Base-by-base conservation (phyloP, 2,888 invertebrate species). In the Mythimna pallens region DNA sequence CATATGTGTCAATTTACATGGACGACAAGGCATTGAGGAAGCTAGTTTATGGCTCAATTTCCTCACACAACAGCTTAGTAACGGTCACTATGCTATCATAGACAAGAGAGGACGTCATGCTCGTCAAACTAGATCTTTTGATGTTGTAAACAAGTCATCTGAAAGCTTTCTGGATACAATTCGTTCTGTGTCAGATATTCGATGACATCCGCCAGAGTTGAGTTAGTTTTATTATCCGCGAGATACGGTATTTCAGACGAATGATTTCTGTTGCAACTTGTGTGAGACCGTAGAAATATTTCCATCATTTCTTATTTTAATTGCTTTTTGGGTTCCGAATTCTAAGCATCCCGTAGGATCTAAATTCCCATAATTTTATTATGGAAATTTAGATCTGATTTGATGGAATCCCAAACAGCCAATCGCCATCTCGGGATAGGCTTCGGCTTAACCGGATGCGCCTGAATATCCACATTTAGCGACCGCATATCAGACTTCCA, bases 111-210 rank as follows among this genome's bases (percentile, higher is more conserved):
- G 80, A 80, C 70, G 80, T 75, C 10, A 67, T 67, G 80, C 75
- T 83, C 62, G 62, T 80, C 70, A 81, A 80, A 70, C 50, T 57
- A 75, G 62, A 83, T 81, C 80, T 80, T 80, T 81, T 80, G 80
- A 83, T 80, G 75, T 83, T 75, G 25, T 75, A 75, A 83, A 65
- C 70, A 74, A 74, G 79, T 80, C 69, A 83, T 80, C 52, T 10
- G 25, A 70, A 80, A 68, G 70, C 14, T 80, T 73, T 70, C 65
- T 68, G 75, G 75, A 75, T 79, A 67, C 54, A 47, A 81, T 83
- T 80, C 55, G 80, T 75, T 80, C 36, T 62, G 67, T 58, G 61
- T 67, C 64, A 62, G 65, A 80, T 70, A 69, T 61, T 54, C 20
- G 63, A 40, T 58, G 47, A 47, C 58, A 65, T 54, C 50, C 25